Conservation (phyloP, 2,113 vertebrate species). For the Montifringilla adamsi region DNA sequence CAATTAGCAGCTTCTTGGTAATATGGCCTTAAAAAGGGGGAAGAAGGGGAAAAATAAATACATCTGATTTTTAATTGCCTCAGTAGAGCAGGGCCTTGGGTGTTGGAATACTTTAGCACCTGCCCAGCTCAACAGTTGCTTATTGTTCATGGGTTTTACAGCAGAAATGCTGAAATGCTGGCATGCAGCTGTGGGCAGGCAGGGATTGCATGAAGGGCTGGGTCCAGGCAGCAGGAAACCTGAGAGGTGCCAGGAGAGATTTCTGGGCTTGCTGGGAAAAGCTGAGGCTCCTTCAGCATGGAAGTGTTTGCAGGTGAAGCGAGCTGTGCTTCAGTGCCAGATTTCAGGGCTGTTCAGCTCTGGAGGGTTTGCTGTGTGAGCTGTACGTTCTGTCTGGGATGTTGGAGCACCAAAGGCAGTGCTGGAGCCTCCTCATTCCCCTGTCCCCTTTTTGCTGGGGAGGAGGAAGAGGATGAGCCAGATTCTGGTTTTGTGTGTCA, state of each 20-base stretch:
- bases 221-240: background rate
- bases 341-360: background rate
- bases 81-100: background rate
- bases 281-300: background rate
- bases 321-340: background rate
- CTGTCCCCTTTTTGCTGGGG: background rate
- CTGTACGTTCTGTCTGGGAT: accelerated
- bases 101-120: slow-evolving; percentile 57
- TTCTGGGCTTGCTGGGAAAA: background rate
- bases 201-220: background rate
- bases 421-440: background rate
- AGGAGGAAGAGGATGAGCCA: background rate
- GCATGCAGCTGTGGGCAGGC: background rate
- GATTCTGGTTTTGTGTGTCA: background rate
- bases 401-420: background rate
- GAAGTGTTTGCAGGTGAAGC: background rate
- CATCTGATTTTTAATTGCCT: slow-evolving; percentile 43
- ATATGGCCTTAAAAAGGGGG: background rate
- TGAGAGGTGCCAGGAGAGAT: background rate
- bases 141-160: background rate
- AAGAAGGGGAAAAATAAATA: background rate
- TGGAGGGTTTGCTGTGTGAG: background rate
- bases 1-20: slow-evolving; percentile 3
- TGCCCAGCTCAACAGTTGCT: slow-evolving; percentile 57
- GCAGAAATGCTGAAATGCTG: background rate